phyloP scores from a whole-genome alignment of 2,888 invertebrate genomes.

The Villa cingulata region DNA sequence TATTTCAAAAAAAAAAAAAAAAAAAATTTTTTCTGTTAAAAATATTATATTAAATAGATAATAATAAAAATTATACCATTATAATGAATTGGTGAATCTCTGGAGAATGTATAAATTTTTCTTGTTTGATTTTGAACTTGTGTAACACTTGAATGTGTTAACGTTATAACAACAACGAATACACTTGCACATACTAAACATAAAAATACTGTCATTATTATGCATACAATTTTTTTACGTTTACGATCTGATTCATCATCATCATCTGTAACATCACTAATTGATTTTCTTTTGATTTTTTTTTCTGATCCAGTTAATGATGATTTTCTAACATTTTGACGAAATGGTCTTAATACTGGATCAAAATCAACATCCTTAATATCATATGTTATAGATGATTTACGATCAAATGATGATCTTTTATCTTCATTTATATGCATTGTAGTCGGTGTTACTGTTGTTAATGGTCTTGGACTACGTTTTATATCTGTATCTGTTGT shows the following conservation, averaged over 20 bases:
- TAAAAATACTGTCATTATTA: conserved; percentile 57
- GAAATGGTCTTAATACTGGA: conserved; percentile 32
- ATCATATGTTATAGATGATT: conserved; percentile 31
- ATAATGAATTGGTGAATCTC: conserved; percentile 36
- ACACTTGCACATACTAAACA: conserved; percentile 59
- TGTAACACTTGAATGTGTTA: conserved; percentile 56
- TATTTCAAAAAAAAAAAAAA: too few relatives aligned
- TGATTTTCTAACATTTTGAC: conserved; percentile 29
- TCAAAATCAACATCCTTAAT: conserved; percentile 34
- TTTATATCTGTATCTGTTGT: conserved; percentile 33
- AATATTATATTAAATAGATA: too few relatives aligned
- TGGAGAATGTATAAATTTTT: conserved; percentile 50
- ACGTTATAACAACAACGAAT: conserved; percentile 62
- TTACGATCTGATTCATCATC: conserved; percentile 51
- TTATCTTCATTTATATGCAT: conserved; percentile 26
- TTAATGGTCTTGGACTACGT: conserved; percentile 30
- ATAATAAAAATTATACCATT: conserved; percentile 25
- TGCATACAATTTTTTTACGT: conserved; percentile 53
- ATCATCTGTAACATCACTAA: conserved; percentile 36
- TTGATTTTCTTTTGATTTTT: conserved; percentile 32
- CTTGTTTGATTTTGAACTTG: conserved; percentile 49
- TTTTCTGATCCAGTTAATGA: conserved; percentile 26
- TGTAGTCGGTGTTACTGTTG: conserved; percentile 20
- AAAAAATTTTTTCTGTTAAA: too few relatives aligned
- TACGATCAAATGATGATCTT: conserved; percentile 34